Base-by-base conservation (phyloP, 2,113 vertebrate genomes). In the Malurus elegans region DNA sequence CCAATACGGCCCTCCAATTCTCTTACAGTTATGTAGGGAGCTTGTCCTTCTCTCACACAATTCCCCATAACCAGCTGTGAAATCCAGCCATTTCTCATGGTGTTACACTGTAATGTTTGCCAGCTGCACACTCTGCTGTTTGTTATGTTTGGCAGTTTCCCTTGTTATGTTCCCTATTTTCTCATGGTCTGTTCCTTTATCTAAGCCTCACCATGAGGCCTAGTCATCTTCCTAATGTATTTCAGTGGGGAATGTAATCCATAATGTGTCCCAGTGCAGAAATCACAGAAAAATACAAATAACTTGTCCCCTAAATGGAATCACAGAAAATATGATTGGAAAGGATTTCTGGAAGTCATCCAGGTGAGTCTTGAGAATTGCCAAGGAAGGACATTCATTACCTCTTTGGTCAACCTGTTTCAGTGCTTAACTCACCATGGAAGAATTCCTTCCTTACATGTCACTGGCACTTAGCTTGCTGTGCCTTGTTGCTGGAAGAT, bases 311-410 rank as follows among this genome's bases (percentile, higher is more conserved):
- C 23, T 54, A 53, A 14, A 47, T 13, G 14, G 28, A 71, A 75
- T 53, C 47, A 32, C 24, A 73, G 38, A 73, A 90, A 73, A 79
- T 12, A n/a, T 2, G 1, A 11, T 17, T 74, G 20, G 25, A 66
- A 93, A 67, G 53, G 48, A 42, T 44, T 93, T 89, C 40, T 72
- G 53, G 56, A 86, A 86, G 47, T 70, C 32, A 54, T 67, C 38
- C 53, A 71, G 44, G 21, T 62, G 16, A 71, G 19, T 31, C 42
- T 62, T 62, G 26, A 90, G 60, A 78, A 70, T 5, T 62, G 19
- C 32, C 34, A 25, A 32, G 57, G n/a, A 48, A 80, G 14, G 18
- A 85, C 79, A 75, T 79, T 75, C 48, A 58, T 38, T 21, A 1
- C 25, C 32, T 79, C 28, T 88, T 88, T 88, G 32, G 32, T 13